phyloP scores from a whole-genome alignment of 2,888 invertebrate genomes.

The Drosophila limbata region DNA sequence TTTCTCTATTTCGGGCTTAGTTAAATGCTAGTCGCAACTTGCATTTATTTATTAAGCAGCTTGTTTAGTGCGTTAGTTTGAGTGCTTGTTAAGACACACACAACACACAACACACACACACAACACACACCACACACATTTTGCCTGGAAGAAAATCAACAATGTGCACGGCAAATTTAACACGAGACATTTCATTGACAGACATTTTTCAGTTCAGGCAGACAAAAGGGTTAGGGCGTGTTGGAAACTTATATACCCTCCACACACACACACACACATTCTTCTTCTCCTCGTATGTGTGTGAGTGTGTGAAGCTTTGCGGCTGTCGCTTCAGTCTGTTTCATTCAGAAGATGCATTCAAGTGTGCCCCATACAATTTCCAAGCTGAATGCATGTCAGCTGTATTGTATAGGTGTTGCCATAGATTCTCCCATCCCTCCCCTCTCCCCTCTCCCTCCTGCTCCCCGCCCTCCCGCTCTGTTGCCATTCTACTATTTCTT shows the following conservation, averaged over 20 bases:
- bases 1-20: not conserved
- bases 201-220: slow-evolving; percentile 16
- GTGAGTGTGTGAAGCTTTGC: not conserved
- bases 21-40: not conserved
- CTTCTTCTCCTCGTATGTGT: not conserved
- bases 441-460: not conserved
- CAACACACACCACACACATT: not conserved
- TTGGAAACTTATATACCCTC: slow-evolving; percentile 14
- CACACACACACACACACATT: not conserved
- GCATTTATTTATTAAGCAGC: slow-evolving; percentile 2
- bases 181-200: slow-evolving; percentile 44
- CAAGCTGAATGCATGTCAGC: slow-evolving; percentile 68
- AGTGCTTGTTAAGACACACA: slow-evolving; percentile 15
- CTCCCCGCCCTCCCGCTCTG: not conserved
- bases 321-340: slow-evolving; percentile 6
- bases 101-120: not conserved
- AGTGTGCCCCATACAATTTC: slow-evolving; percentile 63
- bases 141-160: slow-evolving; percentile 24
- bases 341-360: slow-evolving; percentile 58
- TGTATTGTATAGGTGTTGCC: slow-evolving; percentile 38
- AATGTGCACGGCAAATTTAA: slow-evolving; percentile 40
- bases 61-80: slow-evolving; percentile 8
- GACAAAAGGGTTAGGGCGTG: slow-evolving; percentile 37
- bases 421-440: not conserved
- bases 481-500: not conserved